These are phyloP conservation scores for Apteryx mantelli DNA, from an alignment of 2,113 vertebrate species.

Conservation along the genomic window DNA sequence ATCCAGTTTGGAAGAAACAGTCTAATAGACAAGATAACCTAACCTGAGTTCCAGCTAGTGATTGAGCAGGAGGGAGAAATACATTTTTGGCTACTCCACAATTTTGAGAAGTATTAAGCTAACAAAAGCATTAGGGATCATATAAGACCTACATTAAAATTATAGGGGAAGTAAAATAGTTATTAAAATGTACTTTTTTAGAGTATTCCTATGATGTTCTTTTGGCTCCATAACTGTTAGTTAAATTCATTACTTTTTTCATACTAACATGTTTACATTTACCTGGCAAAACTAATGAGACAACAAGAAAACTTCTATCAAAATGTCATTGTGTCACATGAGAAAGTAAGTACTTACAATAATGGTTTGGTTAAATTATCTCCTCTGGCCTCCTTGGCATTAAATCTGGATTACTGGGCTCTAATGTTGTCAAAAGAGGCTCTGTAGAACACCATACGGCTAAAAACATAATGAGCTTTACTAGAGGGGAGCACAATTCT, in stretches of 20 bases:
- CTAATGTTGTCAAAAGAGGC: slow-evolving; percentile 34
- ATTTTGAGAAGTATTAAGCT: not conserved
- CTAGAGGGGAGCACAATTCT: not conserved
- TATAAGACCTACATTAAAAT: not conserved
- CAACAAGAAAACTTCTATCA: not conserved
- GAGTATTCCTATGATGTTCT: not conserved
- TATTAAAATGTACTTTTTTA: not conserved
- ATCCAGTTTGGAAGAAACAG: not conserved
- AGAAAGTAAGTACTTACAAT: not conserved
- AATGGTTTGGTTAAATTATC: not conserved
- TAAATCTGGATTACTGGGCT: slow-evolving; percentile 22
- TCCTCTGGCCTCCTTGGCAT: not conserved
- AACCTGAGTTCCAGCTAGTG: not conserved
- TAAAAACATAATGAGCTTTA: slow-evolving; percentile 55
- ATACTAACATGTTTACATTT: not conserved
- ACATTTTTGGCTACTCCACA: not conserved
- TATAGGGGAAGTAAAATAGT: not conserved
- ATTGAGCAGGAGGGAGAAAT: not conserved
- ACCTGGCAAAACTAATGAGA: not conserved
- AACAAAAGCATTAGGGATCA: not conserved
- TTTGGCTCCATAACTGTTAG: not conserved
- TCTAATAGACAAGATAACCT: not conserved
- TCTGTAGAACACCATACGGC: slow-evolving; percentile 35
- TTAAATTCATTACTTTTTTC: not conserved
- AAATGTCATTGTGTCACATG: not conserved